Conservation (phyloP, 2,797 vertebrate species). For the Carcharodon carcharias region DNA sequence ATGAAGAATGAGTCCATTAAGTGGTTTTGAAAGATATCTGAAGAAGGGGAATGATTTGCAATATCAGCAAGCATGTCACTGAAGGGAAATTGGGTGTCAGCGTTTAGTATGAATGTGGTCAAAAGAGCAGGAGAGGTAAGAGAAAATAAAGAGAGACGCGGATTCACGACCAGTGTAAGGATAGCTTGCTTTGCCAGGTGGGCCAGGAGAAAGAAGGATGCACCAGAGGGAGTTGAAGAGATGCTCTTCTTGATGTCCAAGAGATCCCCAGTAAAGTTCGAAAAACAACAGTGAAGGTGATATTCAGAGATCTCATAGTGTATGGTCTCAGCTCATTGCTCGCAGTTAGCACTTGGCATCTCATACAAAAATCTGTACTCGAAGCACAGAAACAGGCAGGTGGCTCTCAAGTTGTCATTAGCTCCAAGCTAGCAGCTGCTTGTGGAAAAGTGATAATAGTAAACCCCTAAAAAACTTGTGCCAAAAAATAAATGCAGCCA, state of each 20-base stretch:
- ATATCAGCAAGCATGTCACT: neutral
- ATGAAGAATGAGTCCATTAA: neutral
- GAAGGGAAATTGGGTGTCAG: neutral
- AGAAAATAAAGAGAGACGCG: neutral
- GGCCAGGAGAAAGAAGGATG: neutral
- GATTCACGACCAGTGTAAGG: neutral
- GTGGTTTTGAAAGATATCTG: neutral
- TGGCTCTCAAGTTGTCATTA: neutral
- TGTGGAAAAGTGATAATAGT: neutral
- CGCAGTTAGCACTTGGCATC: neutral
- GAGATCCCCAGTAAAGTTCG: neutral
- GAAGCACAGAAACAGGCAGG: neutral
- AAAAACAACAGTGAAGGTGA: neutral
- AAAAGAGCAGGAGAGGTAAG: neutral
- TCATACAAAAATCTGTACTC: neutral
- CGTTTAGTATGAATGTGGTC: neutral
- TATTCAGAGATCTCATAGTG: neutral
- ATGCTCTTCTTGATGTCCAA: neutral
- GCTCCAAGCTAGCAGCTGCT: neutral
- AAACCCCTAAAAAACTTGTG: neutral
- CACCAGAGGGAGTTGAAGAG: neutral
- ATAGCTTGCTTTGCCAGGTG: neutral
- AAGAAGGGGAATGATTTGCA: neutral
- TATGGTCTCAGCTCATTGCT: neutral
- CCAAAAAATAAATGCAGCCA: neutral